Evolutionary conservation across 2,113 vertebrate genomes (phyloP), one percentile per base, ranked within the genome.

Genomic region (Machaerirhynchus nigripectus): DNA sequence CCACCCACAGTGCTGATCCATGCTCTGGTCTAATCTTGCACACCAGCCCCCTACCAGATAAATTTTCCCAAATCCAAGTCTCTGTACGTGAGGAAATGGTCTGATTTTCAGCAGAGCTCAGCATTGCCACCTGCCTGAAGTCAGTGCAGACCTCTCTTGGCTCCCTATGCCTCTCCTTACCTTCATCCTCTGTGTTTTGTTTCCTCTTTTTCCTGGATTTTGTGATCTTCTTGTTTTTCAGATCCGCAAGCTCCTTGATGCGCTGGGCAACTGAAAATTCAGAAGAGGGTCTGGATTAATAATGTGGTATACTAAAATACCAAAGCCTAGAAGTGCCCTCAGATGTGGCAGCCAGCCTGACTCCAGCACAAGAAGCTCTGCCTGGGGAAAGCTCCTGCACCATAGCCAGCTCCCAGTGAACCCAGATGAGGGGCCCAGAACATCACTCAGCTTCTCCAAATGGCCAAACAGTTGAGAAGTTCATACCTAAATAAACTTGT

Each of bases 201-300:
- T 99, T 99, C 91, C 99, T 97, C 97, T 99, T 99, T 95, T 99
- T 99, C 88, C 98, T 98, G 82, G 99, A 99, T 97, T 99, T 99
- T 78, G 99, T 98, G 89, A 98, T 98, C 96, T 99, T 99, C 98
- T 99, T 99, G 84, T 97, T 97, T 96, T 99, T 99, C 67, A 98
- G 95, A 84, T 99, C 98, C 95, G 98, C 97, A 89, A 98, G 98
- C 56, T 99, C 99, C 96, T 98, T 95, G 79, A 99, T 99, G 94
- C 98, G 98, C 92, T 98, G 98, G 80, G 98, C 98, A 97, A 99
- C 99, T 99, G 91, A 39, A 96, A 96, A 93, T 91, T 84, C 71
- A 84, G 77, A 59, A 82, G 42, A 74, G 9, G 35, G 10, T 46
- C 24, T 89, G 37, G 30, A 42, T 94, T 87, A 95, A 67, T n/a